Base-by-base conservation (phyloP, 2,888 invertebrate species). In the Pyrgus malvae region DNA sequence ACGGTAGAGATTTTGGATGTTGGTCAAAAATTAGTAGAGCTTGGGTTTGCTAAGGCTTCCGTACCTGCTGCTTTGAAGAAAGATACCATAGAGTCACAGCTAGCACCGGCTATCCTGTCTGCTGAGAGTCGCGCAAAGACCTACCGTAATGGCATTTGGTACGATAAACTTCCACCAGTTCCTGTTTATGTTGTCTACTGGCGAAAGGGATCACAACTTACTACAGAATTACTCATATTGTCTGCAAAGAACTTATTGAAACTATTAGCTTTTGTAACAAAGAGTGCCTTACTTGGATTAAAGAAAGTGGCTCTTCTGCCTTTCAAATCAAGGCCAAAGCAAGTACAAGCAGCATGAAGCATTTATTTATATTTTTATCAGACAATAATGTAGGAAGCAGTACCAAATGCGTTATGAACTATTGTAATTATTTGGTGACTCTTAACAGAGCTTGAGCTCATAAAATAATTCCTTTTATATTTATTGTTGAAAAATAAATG, bases 141-240 rank as follows among this genome's bases (percentile, higher is more conserved):
- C 31, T 77, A 71, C 48, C 73, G 90, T 7, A 82, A 84, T 61
- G 91, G 91, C 2, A 76, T 90, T 41, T 91, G 91, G 91, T 83
- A 80, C 3, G 85, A 91, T 4, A 67, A 62, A n/a, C 76, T 90
- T 2, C 88, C 89, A 6, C 88, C 88, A 2, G 56, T 86, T 19
- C 90, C 90, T 1, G 2, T 69, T 1, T 85, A 89, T 63, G 63
- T 83, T 6, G 64, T 79, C 11, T 82, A 79, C 55, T 88, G 85
- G 86, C 74, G 88, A 29, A 89, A 83, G 66, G 79, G 83, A 6
- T 72, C 74, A 40, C 69, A 77, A 57, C 12, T 77, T 1, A 61
- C 74, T 11, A 58, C 58, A 23, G 72, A 78, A 25, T 16, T 84
- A 7, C 12, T 76, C 7, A 31, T 75, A 41, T 42, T 79, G 2